Conservation (phyloP, 2,797 vertebrate species). For the Sardinella longiceps region DNA sequence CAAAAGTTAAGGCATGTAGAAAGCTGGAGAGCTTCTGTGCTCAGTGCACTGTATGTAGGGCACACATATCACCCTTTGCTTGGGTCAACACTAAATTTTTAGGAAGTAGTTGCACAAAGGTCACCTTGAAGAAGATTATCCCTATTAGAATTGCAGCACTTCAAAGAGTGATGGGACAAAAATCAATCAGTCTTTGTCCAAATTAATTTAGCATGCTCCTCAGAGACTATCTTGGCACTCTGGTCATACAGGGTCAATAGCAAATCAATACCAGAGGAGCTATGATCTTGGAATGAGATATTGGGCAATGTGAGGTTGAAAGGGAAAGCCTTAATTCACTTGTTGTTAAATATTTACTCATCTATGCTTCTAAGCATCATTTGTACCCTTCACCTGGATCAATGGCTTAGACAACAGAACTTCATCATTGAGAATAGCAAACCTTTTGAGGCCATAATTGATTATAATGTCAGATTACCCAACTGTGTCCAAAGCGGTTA, state of each 20-base stretch:
- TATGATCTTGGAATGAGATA: not conserved
- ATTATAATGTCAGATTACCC: not conserved
- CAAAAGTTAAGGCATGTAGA: not conserved
- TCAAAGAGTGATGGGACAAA: conserved; percentile 22
- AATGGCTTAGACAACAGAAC: not conserved
- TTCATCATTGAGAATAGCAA: not conserved
- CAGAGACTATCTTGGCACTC: conserved; percentile 19
- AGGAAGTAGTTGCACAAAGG: conserved; percentile 53
- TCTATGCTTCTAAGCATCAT: not conserved
- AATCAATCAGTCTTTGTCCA: conserved; percentile 49
- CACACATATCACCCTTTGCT: not conserved
- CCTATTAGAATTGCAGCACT: conserved; percentile 41
- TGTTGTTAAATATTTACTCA: not conserved
- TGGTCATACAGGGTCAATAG: not conserved
- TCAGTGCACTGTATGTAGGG: not conserved
- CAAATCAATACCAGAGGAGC: not conserved
- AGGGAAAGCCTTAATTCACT: conserved; percentile 3
- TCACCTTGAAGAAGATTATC: conserved; percentile 64
- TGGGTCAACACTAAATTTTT: not conserved
- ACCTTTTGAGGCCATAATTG: not conserved
- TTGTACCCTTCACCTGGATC: not conserved
- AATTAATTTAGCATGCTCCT: conserved; percentile 47
- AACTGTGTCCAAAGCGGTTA: not conserved
- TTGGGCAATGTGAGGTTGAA: not conserved
- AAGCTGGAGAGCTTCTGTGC: not conserved